phyloP scores from a whole-genome alignment of 2,113 vertebrate genomes.

The Cyphomyrus plagiostoma region DNA sequence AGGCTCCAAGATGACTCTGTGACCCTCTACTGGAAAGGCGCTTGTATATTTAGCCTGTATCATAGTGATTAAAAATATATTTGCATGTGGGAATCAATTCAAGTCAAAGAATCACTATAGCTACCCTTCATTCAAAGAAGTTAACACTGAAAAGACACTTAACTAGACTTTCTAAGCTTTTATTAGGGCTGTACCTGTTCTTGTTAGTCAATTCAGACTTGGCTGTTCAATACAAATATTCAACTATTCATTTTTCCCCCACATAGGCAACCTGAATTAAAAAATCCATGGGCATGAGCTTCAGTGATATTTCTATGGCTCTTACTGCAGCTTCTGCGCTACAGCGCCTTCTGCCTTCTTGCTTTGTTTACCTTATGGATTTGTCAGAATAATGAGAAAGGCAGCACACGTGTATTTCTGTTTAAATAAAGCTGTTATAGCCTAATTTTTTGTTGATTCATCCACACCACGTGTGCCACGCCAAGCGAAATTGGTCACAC shows the following conservation, averaged over 20 bases:
- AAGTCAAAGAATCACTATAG: neutral
- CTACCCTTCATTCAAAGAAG: neutral
- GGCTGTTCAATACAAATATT: neutral
- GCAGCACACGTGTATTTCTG: neutral
- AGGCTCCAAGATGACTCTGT: neutral
- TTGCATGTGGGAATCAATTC: neutral
- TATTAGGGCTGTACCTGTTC: neutral
- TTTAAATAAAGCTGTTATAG: neutral
- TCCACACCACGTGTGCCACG: neutral
- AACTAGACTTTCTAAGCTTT: neutral
- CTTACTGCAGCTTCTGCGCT: neutral
- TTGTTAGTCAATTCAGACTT: neutral
- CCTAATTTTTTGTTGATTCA: neutral
- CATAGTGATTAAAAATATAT: neutral
- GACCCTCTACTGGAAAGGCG: neutral
- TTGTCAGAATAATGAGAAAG: neutral
- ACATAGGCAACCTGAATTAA: neutral
- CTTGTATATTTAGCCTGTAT: neutral
- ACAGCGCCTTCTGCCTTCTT: neutral
- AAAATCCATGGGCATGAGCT: neutral
- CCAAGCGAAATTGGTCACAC: neutral
- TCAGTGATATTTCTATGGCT: neutral
- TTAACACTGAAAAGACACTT: neutral
- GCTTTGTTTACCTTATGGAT: neutral
- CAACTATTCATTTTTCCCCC: neutral